Base-by-base conservation (phyloP, 2,888 invertebrate species). In the Sinelater perroti region DNA sequence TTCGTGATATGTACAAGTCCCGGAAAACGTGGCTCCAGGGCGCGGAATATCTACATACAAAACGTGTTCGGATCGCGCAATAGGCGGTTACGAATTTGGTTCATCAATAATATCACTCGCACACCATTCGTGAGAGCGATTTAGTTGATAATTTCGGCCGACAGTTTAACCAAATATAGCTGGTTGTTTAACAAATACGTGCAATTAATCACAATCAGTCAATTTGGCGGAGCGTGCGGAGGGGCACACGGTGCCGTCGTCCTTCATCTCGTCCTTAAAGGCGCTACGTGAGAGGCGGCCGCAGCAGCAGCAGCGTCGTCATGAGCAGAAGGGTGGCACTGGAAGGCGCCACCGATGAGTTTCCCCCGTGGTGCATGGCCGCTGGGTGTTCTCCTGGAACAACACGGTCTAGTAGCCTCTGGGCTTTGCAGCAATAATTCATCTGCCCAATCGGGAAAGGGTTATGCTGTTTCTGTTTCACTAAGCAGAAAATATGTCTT, bases 341-440 rank as follows among this genome's bases (percentile, higher is more conserved):
- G 8, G 51, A 55, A 50, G 55, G 50, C 31, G 50, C 44, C 45
- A 55, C 54, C 49, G 73, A 73, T 67, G 73, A 72, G 56, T 80
- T 79, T 53, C 75, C 74, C 42, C 89, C 87, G 69, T 90, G 89
- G 80, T 91, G 90, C 91, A 91, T 91, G 36, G 91, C 91, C 54
- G 91, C 91, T 70, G 91, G 91, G 76, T 90, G 90, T 81, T 91
- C 91, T 71, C 91, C 91, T 91, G 85, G 69, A 82, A 82, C 78
- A 80, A 77, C 73, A 58, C 31, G 46, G 33, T 45, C 56, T 56
- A 56, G 45, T 56, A 56, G 56, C 45, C 51, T 51, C 21, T 45
- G 31, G 38, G 20, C 36, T 38, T 46, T 54, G 6, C 30, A 30
- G 28, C 40, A 49, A 49, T 54, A 36, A 51, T 51, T 42, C 45